Percentiles rank a stretch among this genome's conserved stretches.
Conservation (phyloP, 2,797 vertebrate species). For the Apodemus agrarius region DNA sequence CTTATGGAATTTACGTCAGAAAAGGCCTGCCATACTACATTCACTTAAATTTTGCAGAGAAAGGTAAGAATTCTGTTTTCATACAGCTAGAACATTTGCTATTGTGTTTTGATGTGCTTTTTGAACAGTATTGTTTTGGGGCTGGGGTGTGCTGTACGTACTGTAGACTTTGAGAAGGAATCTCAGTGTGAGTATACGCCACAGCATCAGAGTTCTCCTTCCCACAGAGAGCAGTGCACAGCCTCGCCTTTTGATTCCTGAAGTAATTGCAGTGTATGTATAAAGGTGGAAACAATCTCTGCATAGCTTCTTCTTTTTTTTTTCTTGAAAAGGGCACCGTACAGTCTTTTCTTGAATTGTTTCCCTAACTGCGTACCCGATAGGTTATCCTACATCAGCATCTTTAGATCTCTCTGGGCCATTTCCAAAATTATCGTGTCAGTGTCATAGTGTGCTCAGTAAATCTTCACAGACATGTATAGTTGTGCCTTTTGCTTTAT, state of each 20-base stretch:
- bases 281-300: neutral
- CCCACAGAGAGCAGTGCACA: neutral
- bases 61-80: constrained; percentile 89
- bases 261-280: neutral
- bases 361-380: neutral
- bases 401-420: constrained; percentile 16
- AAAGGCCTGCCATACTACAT: constrained; percentile 98
- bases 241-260: neutral
- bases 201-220: constrained; percentile 18
- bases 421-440: neutral
- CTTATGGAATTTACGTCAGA: constrained; percentile 99
- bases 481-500: constrained; percentile 1
- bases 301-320: neutral
- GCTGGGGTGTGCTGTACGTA: constrained; percentile 11
- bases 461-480: neutral
- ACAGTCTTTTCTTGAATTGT: neutral
- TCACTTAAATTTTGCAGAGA: constrained; percentile 99
- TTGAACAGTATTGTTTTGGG: constrained; percentile 33
- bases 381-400: neutral
- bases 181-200: neutral
- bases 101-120: neutral
- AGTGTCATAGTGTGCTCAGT: neutral
- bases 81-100: neutral
- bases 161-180: neutral
- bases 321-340: neutral